phyloP scores from a whole-genome alignment of 2,797 vertebrate species.

The Eleutherodactylus coqui region DNA sequence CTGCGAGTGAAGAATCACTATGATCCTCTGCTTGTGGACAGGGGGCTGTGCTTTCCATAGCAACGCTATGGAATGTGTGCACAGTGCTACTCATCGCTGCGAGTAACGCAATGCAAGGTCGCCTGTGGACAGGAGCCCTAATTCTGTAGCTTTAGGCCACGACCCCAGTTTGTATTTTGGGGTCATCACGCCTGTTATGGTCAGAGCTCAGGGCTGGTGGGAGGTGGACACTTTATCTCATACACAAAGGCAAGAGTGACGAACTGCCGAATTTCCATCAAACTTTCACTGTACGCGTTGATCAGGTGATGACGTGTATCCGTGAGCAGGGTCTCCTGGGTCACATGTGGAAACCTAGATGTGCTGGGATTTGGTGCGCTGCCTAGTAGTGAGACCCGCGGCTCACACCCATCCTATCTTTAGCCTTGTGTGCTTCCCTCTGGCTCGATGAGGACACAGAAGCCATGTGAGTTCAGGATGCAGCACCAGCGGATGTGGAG shows the following conservation, averaged over 20 bases:
- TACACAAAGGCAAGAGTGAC: too few species aligned
- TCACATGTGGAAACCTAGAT: neutral
- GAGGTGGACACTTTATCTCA: neutral
- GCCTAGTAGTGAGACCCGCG: constrained; percentile 28
- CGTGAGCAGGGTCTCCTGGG: neutral
- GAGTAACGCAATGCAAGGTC: too few species aligned
- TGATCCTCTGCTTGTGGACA: too few species aligned
- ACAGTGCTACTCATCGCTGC: too few species aligned
- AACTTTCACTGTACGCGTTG: neutral
- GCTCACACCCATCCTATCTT: constrained; percentile 47
- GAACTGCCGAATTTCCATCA: neutral
- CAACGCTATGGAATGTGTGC: too few species aligned
- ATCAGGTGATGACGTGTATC: neutral
- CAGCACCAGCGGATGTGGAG: neutral
- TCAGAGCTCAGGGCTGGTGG: neutral
- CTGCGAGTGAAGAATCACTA: too few species aligned
- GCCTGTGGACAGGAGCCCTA: too few species aligned
- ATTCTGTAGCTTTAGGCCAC: neutral
- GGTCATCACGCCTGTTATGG: neutral
- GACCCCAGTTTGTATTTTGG: neutral
- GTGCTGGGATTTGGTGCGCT: constrained; percentile 7
- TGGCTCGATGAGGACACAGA: constrained; percentile 29
- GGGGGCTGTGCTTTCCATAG: too few species aligned
- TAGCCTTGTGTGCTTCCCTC: constrained; percentile 21
- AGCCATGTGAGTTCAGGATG: neutral